Base-by-base conservation (phyloP, 2,888 invertebrate genomes). In the Lycophotia porphyrea region DNA sequence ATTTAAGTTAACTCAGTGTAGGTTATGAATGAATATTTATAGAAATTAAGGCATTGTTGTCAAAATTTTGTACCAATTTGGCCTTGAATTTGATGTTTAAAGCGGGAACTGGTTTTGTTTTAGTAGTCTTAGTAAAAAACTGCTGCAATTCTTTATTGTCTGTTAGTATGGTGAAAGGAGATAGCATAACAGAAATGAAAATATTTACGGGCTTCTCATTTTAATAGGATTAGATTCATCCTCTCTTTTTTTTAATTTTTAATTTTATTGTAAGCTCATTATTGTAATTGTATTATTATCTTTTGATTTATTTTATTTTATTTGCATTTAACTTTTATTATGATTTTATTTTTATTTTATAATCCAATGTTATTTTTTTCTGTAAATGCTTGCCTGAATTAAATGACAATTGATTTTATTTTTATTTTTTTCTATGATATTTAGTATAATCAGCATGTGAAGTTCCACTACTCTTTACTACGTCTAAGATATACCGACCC, bases 1-100 rank as follows among this genome's bases (percentile, higher is more conserved):
- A 82, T 67, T 83, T 42, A 65, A 74, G 42, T 71, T 71, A 39
- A 49, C 31, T 36, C 34, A 34, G 34, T 42, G 31, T 76, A n/a
- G n/a, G 44, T 61, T 49, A 52, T 36, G 34, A 74, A 58, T 64
- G n/a, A 52, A 67, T 74, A 58, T 68, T 58, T 63, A 66, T 58
- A 52, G 8, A 47, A 64, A 39, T 77, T 47, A 18, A 15, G n/a
- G 7, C 11, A n/a, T 9, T 9, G 47, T 65, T 42, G 5, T 7
- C 15, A 36, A 34, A 49, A 34, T 58, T 8, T 61, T 78, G 11
- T 5, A 7, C n/a, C 0, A 27, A 13, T 5, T 21, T 39, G 15
- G 15, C 1, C 5, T 27, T 24, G 18, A 52, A 55, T 15, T 44
- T 58, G 8, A 24, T 18, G 18, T 76, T 24, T 18, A 0, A 42